Percentiles rank a stretch among this genome's conserved stretches.
These are phyloP conservation scores for Schrankia costaestrigalis DNA, from an alignment of 2,888 invertebrate genomes.

Conservation along the genomic window DNA sequence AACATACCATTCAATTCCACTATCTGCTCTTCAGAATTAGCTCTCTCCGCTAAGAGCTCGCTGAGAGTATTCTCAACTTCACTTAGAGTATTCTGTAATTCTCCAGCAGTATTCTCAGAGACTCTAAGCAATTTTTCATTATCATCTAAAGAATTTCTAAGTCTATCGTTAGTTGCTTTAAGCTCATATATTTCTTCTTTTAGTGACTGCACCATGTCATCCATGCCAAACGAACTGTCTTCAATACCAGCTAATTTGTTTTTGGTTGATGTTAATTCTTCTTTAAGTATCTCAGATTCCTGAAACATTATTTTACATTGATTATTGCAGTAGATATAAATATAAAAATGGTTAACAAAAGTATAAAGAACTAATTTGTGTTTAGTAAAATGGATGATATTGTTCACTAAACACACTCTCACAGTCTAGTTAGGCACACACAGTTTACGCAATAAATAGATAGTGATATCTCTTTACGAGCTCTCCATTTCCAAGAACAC, in stretches of 20 bases:
- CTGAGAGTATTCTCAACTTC: constrained; percentile 88
- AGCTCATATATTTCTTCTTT: constrained; percentile 83
- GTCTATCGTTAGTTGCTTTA: constrained; percentile 82
- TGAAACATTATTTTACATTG: too few species aligned
- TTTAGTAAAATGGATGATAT: too few species aligned
- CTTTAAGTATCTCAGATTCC: constrained; percentile 84
- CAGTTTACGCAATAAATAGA: too few species aligned
- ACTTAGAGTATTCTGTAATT: constrained; percentile 87
- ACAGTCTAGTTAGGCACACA: too few species aligned
- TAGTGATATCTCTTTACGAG: too few species aligned
- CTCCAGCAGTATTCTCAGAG: constrained; percentile 90
- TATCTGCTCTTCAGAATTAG: constrained; percentile 72
- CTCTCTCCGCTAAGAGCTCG: constrained; percentile 70
- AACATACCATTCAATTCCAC: constrained; percentile 69
- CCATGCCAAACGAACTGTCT: constrained; percentile 86
- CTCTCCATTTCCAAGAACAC: too few species aligned
- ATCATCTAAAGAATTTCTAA: constrained; percentile 83
- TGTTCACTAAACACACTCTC: too few species aligned
- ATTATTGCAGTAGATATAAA: too few species aligned
- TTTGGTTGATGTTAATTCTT: constrained; percentile 81
- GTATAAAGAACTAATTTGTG: too few species aligned
- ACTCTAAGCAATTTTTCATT: constrained; percentile 79
- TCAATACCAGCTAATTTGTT: constrained; percentile 83
- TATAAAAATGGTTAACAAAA: too few species aligned
- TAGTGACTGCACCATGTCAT: constrained; percentile 85